Base-by-base conservation (phyloP, 2,113 vertebrate genomes). In the Lasiurus borealis region DNA sequence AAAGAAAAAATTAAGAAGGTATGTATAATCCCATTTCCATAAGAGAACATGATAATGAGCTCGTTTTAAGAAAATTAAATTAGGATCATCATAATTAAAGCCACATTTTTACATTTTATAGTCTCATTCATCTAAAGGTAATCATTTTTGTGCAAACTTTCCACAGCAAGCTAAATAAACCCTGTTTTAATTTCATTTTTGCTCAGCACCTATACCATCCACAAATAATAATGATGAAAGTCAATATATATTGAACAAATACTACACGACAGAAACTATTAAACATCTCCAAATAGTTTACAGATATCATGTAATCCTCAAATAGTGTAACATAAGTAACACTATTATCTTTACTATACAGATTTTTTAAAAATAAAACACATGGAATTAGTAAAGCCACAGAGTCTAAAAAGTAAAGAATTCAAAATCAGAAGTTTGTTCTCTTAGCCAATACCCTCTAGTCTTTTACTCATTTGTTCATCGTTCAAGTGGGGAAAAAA, bases 181-280 rank as follows among this genome's bases (percentile, higher is more conserved):
- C n/a, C 50, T 86, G 3, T 89, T 76, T 90, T 85, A 96, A 90
- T 90, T 66, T 95, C 72, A 90, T 80, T 90, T 91, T 78, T 73
- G 69, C 46, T 52, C 76, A 95, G 46, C 44, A 95, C 31, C 54
- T 36, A 87, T 64, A 76, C 23, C 64, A 82, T 6, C 15, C n/a
- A 81, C 57, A 94, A 91, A 54, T 57, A 93, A 88, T 29, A 66
- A 69, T 12, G 12, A 48, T 50, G 15, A 86, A 10, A 82, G 29
- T 11, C 48, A 89, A 85, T 52, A 73, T 69, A 80, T n/a, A 94
- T 1, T 57, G 75, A 85, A 68, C 44, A 93, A 83, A 54, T 52
- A 88, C 62, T 84, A 50, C 27, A 50, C 62, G 23, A 76, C 10
- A 85, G 31, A 76, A 75, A 89, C 6, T 72, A 91, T 21, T 88